Evolutionary conservation across 1,140 invertebrate species (phyloP).

Genomic region (Orchestia grillus): DNA sequence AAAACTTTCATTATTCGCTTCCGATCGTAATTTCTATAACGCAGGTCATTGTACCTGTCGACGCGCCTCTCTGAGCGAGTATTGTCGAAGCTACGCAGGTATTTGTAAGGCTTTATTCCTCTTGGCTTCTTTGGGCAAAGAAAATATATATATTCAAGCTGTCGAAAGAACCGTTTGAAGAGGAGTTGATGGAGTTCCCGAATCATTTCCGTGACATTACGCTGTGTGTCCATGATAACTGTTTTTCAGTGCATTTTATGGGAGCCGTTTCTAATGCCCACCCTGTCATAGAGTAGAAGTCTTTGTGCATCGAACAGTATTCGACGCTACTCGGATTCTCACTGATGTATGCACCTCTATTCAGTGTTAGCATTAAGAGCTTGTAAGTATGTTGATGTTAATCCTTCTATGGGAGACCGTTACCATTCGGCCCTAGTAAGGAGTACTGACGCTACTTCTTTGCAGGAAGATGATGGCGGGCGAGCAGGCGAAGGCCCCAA

Average conservation of each 20-base stretch:
- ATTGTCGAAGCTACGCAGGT: background rate
- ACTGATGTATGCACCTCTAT: too few species aligned
- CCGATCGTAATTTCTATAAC: background rate
- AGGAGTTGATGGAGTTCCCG: background rate
- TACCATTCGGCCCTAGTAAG: background rate
- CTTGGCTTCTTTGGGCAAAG: background rate
- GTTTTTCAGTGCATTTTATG: background rate
- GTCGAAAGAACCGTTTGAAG: background rate
- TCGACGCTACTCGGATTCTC: too few species aligned
- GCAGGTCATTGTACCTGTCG: too few species aligned
- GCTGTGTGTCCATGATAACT: background rate
- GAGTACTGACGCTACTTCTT: constrained; percentile 13
- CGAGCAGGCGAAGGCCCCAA: background rate
- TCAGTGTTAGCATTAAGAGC: background rate
- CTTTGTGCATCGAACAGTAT: background rate
- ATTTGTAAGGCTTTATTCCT: background rate
- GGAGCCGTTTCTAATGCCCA: too few species aligned
- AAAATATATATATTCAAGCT: background rate
- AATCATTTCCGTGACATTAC: background rate
- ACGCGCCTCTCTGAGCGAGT: too few species aligned
- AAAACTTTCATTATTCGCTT: background rate
- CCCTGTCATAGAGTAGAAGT: background rate
- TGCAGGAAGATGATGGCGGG: constrained; percentile 23
- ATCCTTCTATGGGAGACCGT: background rate
- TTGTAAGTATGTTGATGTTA: background rate